Conservation (phyloP, 2,113 vertebrate species). For the Pelmatolapia mariae region DNA sequence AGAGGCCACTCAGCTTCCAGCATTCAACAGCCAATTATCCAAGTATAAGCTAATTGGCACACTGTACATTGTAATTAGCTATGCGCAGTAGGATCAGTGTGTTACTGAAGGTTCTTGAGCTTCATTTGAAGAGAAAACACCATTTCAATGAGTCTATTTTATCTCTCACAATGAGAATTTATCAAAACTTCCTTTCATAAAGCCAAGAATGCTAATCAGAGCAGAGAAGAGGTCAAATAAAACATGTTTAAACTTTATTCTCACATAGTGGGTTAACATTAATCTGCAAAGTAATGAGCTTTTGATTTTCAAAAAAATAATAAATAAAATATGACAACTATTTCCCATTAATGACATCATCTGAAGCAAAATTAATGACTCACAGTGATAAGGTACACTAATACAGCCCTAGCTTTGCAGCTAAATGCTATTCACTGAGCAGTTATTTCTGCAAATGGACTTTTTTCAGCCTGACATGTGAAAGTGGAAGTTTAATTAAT, state of each 20-base stretch:
- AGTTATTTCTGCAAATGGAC: background rate
- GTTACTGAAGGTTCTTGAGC: background rate
- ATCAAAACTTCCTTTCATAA: background rate
- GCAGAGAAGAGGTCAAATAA: background rate
- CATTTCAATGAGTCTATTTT: background rate
- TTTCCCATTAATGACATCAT: background rate
- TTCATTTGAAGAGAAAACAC: background rate
- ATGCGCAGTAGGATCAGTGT: background rate
- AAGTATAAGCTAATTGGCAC: conserved; percentile 6
- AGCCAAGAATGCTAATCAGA: background rate
- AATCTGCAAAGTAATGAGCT: background rate
- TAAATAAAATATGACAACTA: background rate
- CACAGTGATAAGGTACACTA: background rate
- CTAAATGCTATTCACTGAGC: background rate
- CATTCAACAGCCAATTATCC: conserved; percentile 26
- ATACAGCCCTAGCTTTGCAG: background rate
- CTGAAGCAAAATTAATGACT: background rate
- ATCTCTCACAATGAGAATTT: background rate
- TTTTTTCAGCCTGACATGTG: background rate
- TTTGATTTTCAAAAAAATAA: background rate
- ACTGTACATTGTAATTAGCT: conserved; percentile 27
- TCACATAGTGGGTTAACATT: background rate
- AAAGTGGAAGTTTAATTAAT: background rate
- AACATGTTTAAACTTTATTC: background rate
- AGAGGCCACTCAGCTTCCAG: conserved; percentile 11